Evolutionary conservation across 2,888 invertebrate genomes (phyloP).

Genomic region (Scaptomyza caliginosa): DNA sequence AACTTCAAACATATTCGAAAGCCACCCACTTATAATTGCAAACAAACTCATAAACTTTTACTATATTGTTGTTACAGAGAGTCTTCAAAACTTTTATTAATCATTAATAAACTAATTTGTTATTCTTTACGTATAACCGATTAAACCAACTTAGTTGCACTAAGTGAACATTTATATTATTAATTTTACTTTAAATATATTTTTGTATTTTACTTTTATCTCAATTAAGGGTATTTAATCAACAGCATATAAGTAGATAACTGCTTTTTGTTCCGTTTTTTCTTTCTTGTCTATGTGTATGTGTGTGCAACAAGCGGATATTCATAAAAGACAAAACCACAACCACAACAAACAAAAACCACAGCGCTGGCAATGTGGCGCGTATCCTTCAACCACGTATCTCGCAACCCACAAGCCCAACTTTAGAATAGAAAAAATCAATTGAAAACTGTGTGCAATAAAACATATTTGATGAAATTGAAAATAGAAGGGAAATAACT

Average conservation of each 20-base stretch:
- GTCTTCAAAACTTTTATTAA: not conserved
- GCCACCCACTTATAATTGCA: not conserved
- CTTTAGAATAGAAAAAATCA: constrained; percentile 38
- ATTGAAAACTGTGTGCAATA: constrained; percentile 47
- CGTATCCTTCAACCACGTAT: constrained; percentile 1
- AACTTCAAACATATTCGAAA: constrained; percentile 28
- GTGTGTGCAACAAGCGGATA: constrained; percentile 35
- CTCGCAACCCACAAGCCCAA: not conserved
- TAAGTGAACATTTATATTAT: too few relatives aligned
- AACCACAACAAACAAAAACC: constrained; percentile 64
- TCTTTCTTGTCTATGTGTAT: not conserved
- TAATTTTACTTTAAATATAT: too few relatives aligned
- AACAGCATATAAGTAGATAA: too few relatives aligned
- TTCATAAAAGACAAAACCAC: constrained; percentile 49
- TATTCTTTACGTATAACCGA: too few relatives aligned
- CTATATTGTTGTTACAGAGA: not conserved
- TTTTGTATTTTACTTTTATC: too few relatives aligned
- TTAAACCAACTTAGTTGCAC: too few relatives aligned
- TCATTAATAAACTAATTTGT: too few relatives aligned
- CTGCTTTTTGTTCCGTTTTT: not conserved
- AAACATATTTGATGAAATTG: constrained; percentile 45
- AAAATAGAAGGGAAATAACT: constrained; percentile 49
- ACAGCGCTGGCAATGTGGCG: constrained; percentile 42
- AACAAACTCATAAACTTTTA: not conserved
- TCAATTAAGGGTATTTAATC: constrained; percentile 7